Evolutionary conservation across 2,888 invertebrate genomes (phyloP).

Genomic region (Pterostichus madidus): DNA sequence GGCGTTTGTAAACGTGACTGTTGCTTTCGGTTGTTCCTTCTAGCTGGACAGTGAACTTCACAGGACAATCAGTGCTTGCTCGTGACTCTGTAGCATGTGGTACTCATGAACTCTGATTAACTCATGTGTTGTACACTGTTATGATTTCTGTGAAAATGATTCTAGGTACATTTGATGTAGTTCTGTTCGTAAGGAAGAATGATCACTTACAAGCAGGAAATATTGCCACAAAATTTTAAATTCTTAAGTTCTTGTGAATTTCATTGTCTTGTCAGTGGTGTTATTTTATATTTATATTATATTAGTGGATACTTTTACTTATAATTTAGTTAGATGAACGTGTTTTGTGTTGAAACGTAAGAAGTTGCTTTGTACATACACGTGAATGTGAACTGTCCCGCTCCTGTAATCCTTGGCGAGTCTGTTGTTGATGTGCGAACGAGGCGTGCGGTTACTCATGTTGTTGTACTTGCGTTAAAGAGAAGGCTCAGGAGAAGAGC

Average conservation of each 20-base stretch:
- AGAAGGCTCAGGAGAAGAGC: slow-evolving; percentile 75
- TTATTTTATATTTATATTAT: slow-evolving; percentile 27
- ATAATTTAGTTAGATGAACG: slow-evolving; percentile 43
- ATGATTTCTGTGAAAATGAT: slow-evolving; percentile 1
- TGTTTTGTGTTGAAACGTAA: slow-evolving; percentile 40
- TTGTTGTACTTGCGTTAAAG: slow-evolving; percentile 71
- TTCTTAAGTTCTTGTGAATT: slow-evolving; percentile 43
- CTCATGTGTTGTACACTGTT: slow-evolving; percentile 16
- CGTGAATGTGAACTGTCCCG: slow-evolving; percentile 33
- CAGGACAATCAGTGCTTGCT: slow-evolving; percentile 42
- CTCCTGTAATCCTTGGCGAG: slow-evolving; percentile 10
- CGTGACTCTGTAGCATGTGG: slow-evolving; percentile 43
- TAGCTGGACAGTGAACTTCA: slow-evolving; percentile 56
- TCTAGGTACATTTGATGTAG: neutral
- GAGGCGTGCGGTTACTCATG: slow-evolving; percentile 35
- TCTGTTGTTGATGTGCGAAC: slow-evolving; percentile 18
- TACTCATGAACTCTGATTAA: slow-evolving; percentile 12
- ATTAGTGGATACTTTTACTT: slow-evolving; percentile 27
- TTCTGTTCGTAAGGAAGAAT: neutral
- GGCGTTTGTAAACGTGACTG: slow-evolving; percentile 49
- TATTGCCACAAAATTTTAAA: slow-evolving; percentile 11
- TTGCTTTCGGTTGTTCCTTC: slow-evolving; percentile 49
- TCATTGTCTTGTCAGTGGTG: slow-evolving; percentile 50
- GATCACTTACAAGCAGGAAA: slow-evolving; percentile 1
- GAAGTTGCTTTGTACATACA: slow-evolving; percentile 45